Evolutionary conservation across 1,140 invertebrate genomes (phyloP).

Genomic region (Eciton burchellii): DNA sequence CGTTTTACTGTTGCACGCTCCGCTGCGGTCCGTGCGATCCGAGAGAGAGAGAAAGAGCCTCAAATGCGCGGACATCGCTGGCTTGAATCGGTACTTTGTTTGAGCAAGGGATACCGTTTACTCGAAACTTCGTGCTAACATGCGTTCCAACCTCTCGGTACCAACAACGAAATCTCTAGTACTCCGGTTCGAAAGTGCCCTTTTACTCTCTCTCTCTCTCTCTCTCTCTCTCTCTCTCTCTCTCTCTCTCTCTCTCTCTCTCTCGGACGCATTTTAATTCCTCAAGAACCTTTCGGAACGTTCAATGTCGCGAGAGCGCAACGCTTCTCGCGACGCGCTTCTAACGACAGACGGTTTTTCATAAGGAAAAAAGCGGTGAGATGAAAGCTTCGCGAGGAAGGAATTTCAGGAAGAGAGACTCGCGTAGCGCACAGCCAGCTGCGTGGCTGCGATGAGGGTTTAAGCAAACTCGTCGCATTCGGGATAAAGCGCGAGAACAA

Average conservation of each 20-base stretch:
- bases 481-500: conserved; percentile 43
- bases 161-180: conserved; percentile 1
- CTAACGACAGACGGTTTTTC: not conserved
- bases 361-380: not conserved
- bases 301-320: too few relatives aligned
- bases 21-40: conserved; percentile 24
- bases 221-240: too few relatives aligned
- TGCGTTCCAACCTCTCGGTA: not conserved
- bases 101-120: conserved; percentile 20
- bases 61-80: not conserved
- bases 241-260: too few relatives aligned
- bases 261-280: too few relatives aligned
- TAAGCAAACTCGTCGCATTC: conserved; percentile 16
- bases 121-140: conserved; percentile 3
- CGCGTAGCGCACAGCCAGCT: too few relatives aligned
- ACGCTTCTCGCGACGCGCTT: too few relatives aligned
- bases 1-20: conserved; percentile 48
- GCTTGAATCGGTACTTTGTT: not conserved
- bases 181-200: too few relatives aligned
- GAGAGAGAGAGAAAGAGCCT: too few relatives aligned
- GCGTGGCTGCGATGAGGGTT: not conserved
- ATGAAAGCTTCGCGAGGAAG: not conserved
- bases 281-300: too few relatives aligned
- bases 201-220: too few relatives aligned
- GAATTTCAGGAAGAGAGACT: not conserved